Evolutionary conservation across 2,113 vertebrate genomes (phyloP), one percentile per base, ranked within the genome.

Genomic region (Chionodraco myersi): DNA sequence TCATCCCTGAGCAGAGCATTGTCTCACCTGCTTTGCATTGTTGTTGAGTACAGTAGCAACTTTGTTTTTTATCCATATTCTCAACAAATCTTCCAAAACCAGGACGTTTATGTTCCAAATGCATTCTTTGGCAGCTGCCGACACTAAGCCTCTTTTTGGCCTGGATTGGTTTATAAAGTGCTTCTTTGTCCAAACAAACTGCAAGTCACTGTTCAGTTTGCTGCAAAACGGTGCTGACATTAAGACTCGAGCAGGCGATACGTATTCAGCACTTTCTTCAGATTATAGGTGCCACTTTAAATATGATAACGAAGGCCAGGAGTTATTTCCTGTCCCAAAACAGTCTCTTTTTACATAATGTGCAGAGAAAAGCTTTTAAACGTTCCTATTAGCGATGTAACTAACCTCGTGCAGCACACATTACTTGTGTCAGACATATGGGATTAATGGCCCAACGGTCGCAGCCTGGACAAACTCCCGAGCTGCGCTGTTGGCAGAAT

Each of bases 121-220:
- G 16, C 91, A 90, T 92, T 92, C 86, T 86, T 84, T 89, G 89
- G 92, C 89, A 83, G 79, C 84, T 18, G 75, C 70, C 16, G 0
- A 0, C 51, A 52, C 54, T 94, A 93, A 94, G 91, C 92, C 82
- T 72, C 91, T 93, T 89, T 92, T 87, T 91, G 83, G 70, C 80
- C 80, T 64, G 72, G 77, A 89, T 85, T 49, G 26, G 23, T 48
- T 75, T 79, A 51, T 63, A 88, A 79, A 84, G 64, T 74, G 69
- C 49, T 72, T 79, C 82, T 89, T 88, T 90, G 81, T 84, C 79
- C 66, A 80, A 74, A 88, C 69, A 77, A 75, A 80, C 63, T 80
- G 59, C 11, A 86, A 70, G 68, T 59, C 66, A 69, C 58, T 51
- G 51, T 51, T 70, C 34, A 73, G 49, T 61, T 61, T 60, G 13